phyloP scores from a whole-genome alignment of 1,140 invertebrate genomes.

The Brachionus manjavacas region DNA sequence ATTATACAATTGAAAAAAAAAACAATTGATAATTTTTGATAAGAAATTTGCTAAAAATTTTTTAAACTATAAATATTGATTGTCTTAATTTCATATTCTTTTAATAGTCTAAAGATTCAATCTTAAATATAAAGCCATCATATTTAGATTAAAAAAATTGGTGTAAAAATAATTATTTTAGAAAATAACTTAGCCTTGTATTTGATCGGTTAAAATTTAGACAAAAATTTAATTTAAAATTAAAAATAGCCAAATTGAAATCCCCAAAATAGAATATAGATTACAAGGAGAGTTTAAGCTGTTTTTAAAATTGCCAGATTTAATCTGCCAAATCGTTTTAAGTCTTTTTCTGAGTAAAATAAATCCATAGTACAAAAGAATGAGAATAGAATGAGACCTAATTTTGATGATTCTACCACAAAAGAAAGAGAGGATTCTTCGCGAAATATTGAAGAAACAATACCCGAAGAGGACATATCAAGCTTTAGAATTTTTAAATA shows the following conservation, averaged over 20 bases:
- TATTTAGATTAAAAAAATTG: background rate
- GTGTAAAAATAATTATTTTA: background rate
- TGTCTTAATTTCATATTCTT: background rate
- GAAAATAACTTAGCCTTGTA: background rate
- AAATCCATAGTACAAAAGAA: background rate
- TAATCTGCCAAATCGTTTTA: background rate
- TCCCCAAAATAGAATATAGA: background rate
- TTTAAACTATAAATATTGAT: background rate
- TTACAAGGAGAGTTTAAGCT: background rate
- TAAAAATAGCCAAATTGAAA: background rate
- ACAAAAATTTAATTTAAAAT: background rate
- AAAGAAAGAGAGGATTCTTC: background rate
- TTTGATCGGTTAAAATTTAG: background rate
- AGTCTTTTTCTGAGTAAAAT: background rate
- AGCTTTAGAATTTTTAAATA: constrained; percentile 27
- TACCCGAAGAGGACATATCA: constrained; percentile 9
- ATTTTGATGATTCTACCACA: background rate
- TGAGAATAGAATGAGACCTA: background rate
- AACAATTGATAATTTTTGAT: background rate
- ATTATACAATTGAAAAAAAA: background rate
- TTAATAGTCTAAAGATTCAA: background rate
- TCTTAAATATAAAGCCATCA: background rate
- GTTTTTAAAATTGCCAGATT: constrained; percentile 4
- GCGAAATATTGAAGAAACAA: background rate
- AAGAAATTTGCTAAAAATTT: background rate